Base-by-base conservation (phyloP, 2,797 vertebrate species). In the Clarias laeviceps region DNA sequence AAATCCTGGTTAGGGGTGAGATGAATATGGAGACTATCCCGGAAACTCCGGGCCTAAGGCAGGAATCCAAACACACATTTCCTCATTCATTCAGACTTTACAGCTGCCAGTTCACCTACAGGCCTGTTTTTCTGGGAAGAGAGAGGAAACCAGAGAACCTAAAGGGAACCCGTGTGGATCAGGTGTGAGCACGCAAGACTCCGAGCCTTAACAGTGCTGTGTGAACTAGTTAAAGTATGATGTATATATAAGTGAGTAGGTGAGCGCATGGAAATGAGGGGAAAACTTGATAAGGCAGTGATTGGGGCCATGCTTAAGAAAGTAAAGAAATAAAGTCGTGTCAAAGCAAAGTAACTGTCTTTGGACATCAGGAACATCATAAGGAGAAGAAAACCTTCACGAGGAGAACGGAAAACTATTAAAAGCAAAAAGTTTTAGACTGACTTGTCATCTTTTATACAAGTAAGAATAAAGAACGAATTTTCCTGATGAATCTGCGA, bases 231-330 rank as follows among this genome's bases (percentile, higher is more conserved):
- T 20, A 7, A 18, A 72, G 45, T 9, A 70, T 20, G 50, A 83
- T 40, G 9, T 40, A 18, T 54, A 54, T 14, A 54, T 0, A 45
- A 73, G 40, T 7, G 54, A n/a, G 56, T 62, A 27, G 34, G 56
- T 73, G 69, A 37, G 6, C 2, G 6, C 56, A 61, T 2, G 8
- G 11, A 64, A 62, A 74, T 40, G 34, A 64, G 27, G 34, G 18
- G 34, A 18, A 18, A 80, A 64, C 24, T 80, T 80, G 24, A 64
- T 2, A 34, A 64, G 59, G 77, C 40, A 80, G 77, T n/a, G 77
- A 40, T 34, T 64, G 34, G 77, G 57, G 24, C 0, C 11, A 34
- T 17, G 32, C 17, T 22, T 18, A 69, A 59, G 18, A 24, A 56
- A 82, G 29, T 0, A 15, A 32, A 34, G 27, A 27, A 70, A 62